Evolutionary conservation across 2,113 vertebrate genomes (phyloP), one percentile per base, ranked within the genome.

Genomic region (Saguinus midas): DNA sequence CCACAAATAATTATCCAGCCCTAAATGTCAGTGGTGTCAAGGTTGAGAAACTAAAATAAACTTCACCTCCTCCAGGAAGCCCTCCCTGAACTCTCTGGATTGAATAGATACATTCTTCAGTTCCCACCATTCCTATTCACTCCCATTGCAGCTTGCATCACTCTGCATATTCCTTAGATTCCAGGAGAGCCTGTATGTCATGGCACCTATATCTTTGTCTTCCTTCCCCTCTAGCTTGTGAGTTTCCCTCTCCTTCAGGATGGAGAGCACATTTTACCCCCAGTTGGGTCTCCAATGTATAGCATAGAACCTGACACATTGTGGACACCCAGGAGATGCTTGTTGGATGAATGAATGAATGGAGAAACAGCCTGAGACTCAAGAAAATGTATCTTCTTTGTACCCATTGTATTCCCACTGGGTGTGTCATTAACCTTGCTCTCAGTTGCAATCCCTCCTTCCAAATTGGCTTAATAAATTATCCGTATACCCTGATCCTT

Each of bases 131-230:
- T 43, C 78, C 45, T 52, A 11, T 37, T 23, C 23, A 10, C 37
- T 18, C 5, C 2, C 23, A 12, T 35, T 6, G 5, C 0, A 10
- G 6, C 68, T 27, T 61, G 25, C 12, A 13, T 16, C 37, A 5
- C 48, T 66, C 73, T 10, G 40, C 0, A 21, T n/a, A 32, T 43
- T 40, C 50, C n/a, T 29, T 9, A n/a, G 40, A 55, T 18, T 72
- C 37, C 66, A 48, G 68, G 23, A 25, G 13, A 87, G 79, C 5
- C 45, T 1, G 0, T 1, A 3, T 10, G 5, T 40, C 27, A 7
- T 3, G 16, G 6, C 12, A 21, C 20, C 50, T 13, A 6, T 3
- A 1, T 29, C 79, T 91, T 80, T 52, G 45, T 81, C 50, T 48
- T 52, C 35, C 16, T 91, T 81, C 3, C n/a, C 50, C 37, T 68